Evolutionary conservation across 2,888 invertebrate genomes (phyloP).

Genomic region (Horisme vitalbata): DNA sequence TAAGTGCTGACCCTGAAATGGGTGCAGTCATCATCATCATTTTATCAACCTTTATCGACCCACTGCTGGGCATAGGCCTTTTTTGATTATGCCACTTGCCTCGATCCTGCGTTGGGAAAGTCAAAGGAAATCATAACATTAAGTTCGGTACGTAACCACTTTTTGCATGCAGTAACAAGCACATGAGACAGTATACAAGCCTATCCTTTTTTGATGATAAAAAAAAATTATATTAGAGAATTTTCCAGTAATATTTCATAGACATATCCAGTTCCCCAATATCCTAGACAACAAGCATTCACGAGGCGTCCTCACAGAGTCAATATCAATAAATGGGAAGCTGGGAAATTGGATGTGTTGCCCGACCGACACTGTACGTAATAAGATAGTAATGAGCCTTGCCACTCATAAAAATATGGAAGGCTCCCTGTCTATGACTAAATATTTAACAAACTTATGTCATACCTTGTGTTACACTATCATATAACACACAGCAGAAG

Average conservation of each 20-base stretch:
- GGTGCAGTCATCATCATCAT: too few relatives aligned
- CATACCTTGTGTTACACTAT: constrained; percentile 4
- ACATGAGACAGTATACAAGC: too few relatives aligned
- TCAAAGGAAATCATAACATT: too few relatives aligned
- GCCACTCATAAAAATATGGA: constrained; percentile 77
- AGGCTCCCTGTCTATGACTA: constrained; percentile 70
- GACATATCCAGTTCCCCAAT: constrained; percentile 46
- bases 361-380: constrained; percentile 67
- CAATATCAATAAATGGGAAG: constrained; percentile 83
- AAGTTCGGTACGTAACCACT: too few relatives aligned
- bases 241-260: too few relatives aligned
- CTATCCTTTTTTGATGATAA: too few relatives aligned
- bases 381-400: constrained; percentile 80
- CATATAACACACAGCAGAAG: background rate
- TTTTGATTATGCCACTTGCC: too few relatives aligned
- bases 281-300: constrained; percentile 54
- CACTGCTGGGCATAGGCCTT: too few relatives aligned
- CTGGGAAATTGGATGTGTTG: constrained; percentile 82
- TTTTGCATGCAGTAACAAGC: too few relatives aligned
- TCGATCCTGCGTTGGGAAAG: too few relatives aligned
- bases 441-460: constrained; percentile 67
- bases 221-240: background rate
- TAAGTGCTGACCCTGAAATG: too few relatives aligned
- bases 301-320: constrained; percentile 75
- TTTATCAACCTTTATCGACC: too few relatives aligned